Percentiles rank a stretch among this genome's conserved stretches.
These are phyloP conservation scores for Clavelina lepadiformis DNA, from an alignment of 23 tunicate species.

Conservation along the genomic window DNA sequence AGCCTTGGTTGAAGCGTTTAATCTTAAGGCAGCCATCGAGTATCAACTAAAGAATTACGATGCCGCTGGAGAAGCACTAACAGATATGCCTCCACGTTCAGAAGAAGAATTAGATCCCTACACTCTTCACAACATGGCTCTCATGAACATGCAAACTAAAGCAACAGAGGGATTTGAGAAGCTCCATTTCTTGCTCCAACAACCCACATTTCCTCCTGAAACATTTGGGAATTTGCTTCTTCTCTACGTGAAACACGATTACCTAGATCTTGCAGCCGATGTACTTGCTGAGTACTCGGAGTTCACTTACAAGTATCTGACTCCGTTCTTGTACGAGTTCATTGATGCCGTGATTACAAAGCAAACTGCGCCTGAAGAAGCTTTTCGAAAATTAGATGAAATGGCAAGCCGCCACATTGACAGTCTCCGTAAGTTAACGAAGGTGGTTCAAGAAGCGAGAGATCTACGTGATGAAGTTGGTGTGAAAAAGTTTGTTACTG, in stretches of 20 bases:
- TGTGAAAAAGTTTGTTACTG: slow-evolving; percentile 78
- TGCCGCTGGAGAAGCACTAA: slow-evolving; percentile 95
- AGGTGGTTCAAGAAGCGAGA: slow-evolving; percentile 89
- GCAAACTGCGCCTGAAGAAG: slow-evolving; percentile 88
- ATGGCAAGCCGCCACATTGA: slow-evolving; percentile 91
- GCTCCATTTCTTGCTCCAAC: slow-evolving; percentile 80
- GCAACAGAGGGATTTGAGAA: slow-evolving; percentile 97
- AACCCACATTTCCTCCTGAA: slow-evolving; percentile 73
- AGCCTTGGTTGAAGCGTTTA: slow-evolving; percentile 93
- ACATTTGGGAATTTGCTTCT: slow-evolving; percentile 89
- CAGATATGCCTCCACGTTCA: slow-evolving; percentile 98
- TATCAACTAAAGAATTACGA: slow-evolving; percentile 89
- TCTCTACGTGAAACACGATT: slow-evolving; percentile 92
- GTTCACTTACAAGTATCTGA: slow-evolving; percentile 77
- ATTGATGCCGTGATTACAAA: slow-evolving; percentile 94
- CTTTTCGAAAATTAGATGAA: slow-evolving; percentile 84
- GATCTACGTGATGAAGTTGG: slow-evolving; percentile 75
- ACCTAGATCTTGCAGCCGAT: slow-evolving; percentile 94
- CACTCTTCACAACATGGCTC: slow-evolving; percentile 92
- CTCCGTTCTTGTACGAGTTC: slow-evolving; percentile 76
- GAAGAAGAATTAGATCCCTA: slow-evolving; percentile 92
- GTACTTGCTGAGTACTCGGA: slow-evolving; percentile 95
- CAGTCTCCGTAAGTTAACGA: slow-evolving; percentile 80
- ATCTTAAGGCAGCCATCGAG: slow-evolving; percentile 96
- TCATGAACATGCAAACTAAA: slow-evolving; percentile 83